Conservation (phyloP, 2,888 invertebrate genomes). For the Camptogramma bilineatum region DNA sequence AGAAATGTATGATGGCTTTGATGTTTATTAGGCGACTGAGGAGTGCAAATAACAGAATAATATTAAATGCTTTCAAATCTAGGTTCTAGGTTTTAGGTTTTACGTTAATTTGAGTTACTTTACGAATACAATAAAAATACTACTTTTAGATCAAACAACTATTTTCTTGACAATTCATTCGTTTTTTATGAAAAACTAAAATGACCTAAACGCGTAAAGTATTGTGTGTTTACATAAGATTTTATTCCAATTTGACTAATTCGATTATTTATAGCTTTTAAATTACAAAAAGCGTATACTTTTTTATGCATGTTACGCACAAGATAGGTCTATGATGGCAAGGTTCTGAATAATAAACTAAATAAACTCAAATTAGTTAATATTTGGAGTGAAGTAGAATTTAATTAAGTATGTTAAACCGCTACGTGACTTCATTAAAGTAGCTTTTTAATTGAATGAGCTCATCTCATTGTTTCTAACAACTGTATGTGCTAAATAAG, state of each 20-base stretch:
- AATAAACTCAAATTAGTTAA: background rate
- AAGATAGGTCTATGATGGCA: background rate
- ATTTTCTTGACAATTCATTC: background rate
- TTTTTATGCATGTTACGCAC: background rate
- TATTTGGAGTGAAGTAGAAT: background rate
- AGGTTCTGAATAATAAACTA: background rate
- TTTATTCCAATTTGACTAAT: background rate
- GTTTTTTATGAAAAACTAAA: background rate
- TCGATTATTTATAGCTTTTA: background rate
- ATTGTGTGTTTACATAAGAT: background rate
- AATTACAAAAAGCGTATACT: background rate
- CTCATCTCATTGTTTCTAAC: slow-evolving; percentile 23
- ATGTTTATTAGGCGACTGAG: too few relatives aligned
- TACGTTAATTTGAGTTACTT: too few relatives aligned
- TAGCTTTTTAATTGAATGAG: slow-evolving; percentile 11
- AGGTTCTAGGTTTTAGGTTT: too few relatives aligned
- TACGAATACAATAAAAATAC: too few relatives aligned
- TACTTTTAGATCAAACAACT: too few relatives aligned
- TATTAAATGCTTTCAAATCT: too few relatives aligned
- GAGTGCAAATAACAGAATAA: too few relatives aligned
- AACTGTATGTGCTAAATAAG: slow-evolving; percentile 22
- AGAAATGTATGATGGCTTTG: too few relatives aligned
- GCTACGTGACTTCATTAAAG: slow-evolving; percentile 16
- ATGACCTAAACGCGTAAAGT: background rate
- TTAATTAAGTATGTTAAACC: background rate